phyloP scores from a whole-genome alignment of 2,113 vertebrate genomes.

The Cavia porcellus region DNA sequence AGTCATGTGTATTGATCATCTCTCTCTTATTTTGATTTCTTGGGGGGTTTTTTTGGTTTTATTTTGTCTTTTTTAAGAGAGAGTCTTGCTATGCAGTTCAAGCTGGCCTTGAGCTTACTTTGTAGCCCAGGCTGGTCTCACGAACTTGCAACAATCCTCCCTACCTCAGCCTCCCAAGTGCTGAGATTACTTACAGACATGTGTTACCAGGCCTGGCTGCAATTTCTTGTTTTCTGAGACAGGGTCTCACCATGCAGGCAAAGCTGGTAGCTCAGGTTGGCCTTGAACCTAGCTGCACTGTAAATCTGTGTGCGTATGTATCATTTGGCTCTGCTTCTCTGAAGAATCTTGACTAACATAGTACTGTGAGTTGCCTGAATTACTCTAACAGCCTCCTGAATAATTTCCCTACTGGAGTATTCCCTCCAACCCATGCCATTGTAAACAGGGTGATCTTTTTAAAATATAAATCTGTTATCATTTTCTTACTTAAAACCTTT shows the following conservation, averaged over 20 bases:
- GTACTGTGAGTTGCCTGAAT: not conserved
- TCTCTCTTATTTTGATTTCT: not conserved
- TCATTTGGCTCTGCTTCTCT: not conserved
- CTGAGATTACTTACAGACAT: no score
- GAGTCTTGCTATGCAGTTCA: no score
- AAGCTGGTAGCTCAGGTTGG: not conserved
- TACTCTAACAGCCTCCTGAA: not conserved
- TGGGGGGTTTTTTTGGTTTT: no score
- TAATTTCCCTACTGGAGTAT: not conserved
- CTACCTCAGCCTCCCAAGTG: no score
- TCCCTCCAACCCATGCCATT: not conserved
- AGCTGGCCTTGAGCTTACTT: no score
- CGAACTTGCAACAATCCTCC: no score
- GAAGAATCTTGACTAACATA: not conserved
- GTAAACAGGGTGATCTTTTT: not conserved
- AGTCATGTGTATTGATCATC: not conserved
- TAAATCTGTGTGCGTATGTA: not conserved
- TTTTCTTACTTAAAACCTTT: constrained; percentile 1
- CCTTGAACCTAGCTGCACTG: not conserved
- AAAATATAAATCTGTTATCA: constrained; percentile 7
- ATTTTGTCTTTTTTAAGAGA: no score
- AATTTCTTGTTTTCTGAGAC: not conserved
- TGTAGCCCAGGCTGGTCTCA: no score
- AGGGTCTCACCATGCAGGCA: not conserved
- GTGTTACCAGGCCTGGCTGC: no score